Evolutionary conservation across 2,113 vertebrate genomes (phyloP).

Genomic region (Urocolius indicus): DNA sequence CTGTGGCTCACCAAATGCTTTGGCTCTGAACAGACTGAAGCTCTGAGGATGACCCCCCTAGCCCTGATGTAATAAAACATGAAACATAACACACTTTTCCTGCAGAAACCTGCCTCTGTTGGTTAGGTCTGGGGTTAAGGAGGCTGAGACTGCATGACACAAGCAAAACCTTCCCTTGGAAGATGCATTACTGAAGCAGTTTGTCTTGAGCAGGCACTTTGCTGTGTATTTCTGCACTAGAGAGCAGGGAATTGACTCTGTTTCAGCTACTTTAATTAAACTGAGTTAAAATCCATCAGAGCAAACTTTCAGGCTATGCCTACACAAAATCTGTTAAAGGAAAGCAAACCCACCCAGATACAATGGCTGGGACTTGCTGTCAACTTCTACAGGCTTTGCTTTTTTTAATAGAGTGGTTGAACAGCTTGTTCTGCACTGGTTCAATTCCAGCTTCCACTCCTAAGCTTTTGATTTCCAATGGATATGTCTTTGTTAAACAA

Average conservation of each 20-base stretch:
- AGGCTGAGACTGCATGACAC: not conserved
- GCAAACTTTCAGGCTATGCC: conserved; percentile 13
- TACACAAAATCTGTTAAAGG: conserved; percentile 28
- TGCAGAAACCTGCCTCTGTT: rapidly evolving
- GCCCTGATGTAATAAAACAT: not conserved
- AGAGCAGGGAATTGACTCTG: not conserved
- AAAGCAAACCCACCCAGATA: not conserved
- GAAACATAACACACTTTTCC: rapidly evolving
- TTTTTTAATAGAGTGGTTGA: not conserved
- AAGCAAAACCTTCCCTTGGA: not conserved
- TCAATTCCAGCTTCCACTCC: not conserved
- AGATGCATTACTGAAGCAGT: not conserved
- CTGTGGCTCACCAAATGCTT: not conserved
- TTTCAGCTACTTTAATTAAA: conserved; percentile 58
- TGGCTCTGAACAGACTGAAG: not conserved
- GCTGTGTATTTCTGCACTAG: not conserved
- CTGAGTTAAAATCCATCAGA: conserved; percentile 18
- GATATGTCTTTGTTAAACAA: conserved; percentile 19
- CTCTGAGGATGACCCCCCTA: rapidly evolving
- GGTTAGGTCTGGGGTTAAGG: not conserved
- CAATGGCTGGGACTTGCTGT: conserved; percentile 47
- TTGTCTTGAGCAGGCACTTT: not conserved
- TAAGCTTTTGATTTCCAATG: not conserved
- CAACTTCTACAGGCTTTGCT: not conserved
- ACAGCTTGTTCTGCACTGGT: not conserved